phyloP scores from a whole-genome alignment of 2,797 vertebrate genomes.

The Helarctos malayanus region DNA sequence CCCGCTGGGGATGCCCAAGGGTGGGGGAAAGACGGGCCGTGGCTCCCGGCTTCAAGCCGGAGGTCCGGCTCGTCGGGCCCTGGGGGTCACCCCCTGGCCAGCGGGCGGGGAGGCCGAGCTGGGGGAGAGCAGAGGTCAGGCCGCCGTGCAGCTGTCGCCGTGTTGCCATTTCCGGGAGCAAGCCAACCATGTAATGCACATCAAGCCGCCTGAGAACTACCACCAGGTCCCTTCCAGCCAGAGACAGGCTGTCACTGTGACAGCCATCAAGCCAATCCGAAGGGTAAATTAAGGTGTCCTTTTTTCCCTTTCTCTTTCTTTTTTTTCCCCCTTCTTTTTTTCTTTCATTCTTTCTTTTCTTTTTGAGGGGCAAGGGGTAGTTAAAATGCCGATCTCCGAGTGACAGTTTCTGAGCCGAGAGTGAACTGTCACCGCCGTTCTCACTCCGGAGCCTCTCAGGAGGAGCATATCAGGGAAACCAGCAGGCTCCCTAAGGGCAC shows the following conservation, averaged over 20 bases:
- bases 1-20: too few species aligned
- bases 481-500: conserved; percentile 73
- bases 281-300: conserved; percentile 78
- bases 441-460: conserved; percentile 65
- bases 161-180: not conserved
- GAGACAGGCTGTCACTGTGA: conserved; percentile 69
- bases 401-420: conserved; percentile 84
- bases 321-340: too few species aligned
- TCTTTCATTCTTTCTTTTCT: conserved; percentile 19
- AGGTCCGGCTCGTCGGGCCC: not conserved
- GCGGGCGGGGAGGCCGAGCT: not conserved
- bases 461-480: conserved; percentile 62
- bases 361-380: conserved; percentile 68
- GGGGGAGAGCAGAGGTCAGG: not conserved
- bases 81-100: not conserved
- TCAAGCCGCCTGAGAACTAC: conserved; percentile 28
- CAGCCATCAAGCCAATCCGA: conserved; percentile 82
- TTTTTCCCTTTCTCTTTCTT: not conserved
- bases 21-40: not conserved
- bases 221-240: conserved; percentile 67
- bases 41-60: not conserved
- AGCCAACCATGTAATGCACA: not conserved
- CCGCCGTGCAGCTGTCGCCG: fast-evolving
- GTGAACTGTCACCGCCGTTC: conserved; percentile 69
- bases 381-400: conserved; percentile 71